Conservation (phyloP, 2,888 invertebrate species). For the Hylaea fasciaria region DNA sequence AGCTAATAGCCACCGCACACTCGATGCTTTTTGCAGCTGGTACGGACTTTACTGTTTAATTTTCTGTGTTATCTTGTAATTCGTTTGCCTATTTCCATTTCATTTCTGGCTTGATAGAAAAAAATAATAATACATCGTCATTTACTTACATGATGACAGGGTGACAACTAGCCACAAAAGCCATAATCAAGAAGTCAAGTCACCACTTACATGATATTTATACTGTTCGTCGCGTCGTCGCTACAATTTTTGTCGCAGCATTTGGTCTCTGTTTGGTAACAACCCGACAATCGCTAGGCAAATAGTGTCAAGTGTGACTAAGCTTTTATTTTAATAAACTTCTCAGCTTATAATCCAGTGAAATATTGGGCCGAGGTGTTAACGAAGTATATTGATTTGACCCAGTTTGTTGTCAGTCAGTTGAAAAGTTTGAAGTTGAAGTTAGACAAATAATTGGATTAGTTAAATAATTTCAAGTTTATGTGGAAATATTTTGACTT, state of each 20-base stretch:
- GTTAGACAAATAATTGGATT: constrained; percentile 13
- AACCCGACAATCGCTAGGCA: background rate
- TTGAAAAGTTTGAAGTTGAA: constrained; percentile 19
- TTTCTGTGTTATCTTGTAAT: no score
- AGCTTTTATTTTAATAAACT: constrained; percentile 31
- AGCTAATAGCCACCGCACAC: constrained; percentile 3
- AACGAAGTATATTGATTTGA: constrained; percentile 32
- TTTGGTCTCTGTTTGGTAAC: no score
- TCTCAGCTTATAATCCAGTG: constrained; percentile 35
- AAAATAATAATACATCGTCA: no score
- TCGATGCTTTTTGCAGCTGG: constrained; percentile 1
- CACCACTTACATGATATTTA: no score
- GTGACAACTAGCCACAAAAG: no score
- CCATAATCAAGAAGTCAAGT: no score
- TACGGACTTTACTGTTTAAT: background rate
- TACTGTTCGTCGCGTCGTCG: background rate
- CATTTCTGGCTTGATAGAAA: no score
- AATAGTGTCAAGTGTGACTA: constrained; percentile 9
- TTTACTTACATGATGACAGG: no score
- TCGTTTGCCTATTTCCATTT: no score
- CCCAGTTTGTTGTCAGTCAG: constrained; percentile 19
- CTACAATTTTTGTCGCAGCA: background rate
- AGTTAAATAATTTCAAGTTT: constrained; percentile 11
- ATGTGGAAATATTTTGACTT: background rate
- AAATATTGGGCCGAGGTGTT: constrained; percentile 33